Evolutionary conservation across 2,113 vertebrate genomes (phyloP).

Genomic region (Pseudolaguvia tuberculata): DNA sequence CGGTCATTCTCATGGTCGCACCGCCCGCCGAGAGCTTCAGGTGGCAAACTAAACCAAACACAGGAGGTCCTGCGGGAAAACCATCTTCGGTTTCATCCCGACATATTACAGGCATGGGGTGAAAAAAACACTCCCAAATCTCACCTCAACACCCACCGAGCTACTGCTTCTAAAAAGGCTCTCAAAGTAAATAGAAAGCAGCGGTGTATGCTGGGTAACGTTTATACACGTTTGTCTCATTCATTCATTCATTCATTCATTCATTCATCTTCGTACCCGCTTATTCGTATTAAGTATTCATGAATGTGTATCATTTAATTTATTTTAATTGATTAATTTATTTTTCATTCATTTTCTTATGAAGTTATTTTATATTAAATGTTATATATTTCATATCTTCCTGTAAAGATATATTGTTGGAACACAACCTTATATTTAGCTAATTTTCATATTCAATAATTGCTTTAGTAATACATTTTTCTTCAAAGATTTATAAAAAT

Average conservation of each 20-base stretch:
- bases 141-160: conserved; percentile 46
- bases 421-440: no score
- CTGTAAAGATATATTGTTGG: not conserved
- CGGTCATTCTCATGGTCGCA: conserved; percentile 74
- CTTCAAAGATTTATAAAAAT: not conserved
- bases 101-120: conserved; percentile 57
- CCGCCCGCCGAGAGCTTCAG: conserved; percentile 67
- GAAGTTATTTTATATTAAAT: no score
- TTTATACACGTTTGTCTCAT: no score
- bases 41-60: conserved; percentile 71
- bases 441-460: no score
- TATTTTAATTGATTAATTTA: no score
- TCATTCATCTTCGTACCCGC: no score
- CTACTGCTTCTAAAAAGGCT: conserved; percentile 18
- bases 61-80: conserved; percentile 51
- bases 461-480: no score
- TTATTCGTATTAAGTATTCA: no score
- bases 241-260: no score
- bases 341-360: no score
- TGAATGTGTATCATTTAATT: no score
- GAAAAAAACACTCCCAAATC: conserved; percentile 41
- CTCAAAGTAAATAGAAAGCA: not conserved
- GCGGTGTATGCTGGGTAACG: no score
- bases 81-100: conserved; percentile 54
- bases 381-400: not conserved